These are phyloP conservation scores for Xiphorhynchus erythropygius DNA, from an alignment of 2,797 vertebrate genomes.

Conservation along the genomic window DNA sequence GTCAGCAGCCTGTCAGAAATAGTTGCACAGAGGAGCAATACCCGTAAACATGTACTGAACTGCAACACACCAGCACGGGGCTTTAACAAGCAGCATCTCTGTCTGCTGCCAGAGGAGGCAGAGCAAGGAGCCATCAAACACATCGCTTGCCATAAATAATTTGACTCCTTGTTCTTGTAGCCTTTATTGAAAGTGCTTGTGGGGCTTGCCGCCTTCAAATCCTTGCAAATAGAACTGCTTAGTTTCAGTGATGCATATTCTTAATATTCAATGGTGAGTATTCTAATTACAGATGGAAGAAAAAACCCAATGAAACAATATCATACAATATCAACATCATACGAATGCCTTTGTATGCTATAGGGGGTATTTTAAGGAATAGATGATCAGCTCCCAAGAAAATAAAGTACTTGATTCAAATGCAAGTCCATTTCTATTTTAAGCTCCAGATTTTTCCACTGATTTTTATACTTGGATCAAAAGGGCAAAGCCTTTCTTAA, in stretches of 20 bases:
- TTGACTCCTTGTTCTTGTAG: not conserved
- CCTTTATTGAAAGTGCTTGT: not conserved
- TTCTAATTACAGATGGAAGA: not conserved
- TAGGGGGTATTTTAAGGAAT: rapidly evolving
- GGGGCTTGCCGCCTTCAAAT: not conserved
- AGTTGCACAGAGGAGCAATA: not conserved
- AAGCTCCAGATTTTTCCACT: not conserved
- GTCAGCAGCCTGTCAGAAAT: not conserved
- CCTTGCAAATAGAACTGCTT: not conserved
- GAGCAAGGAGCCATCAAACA: not conserved
- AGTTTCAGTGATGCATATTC: not conserved
- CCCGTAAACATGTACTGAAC: not conserved
- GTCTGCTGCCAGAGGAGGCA: not conserved
- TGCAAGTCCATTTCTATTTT: not conserved
- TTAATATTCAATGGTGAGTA: not conserved
- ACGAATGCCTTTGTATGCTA: not conserved
- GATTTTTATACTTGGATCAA: not conserved
- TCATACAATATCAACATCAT: not conserved
- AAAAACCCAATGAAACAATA: not conserved
- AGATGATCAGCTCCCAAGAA: not conserved
- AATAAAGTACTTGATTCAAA: not conserved
- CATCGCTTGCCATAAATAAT: not conserved
- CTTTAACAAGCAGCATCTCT: not conserved
- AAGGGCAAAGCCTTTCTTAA: not conserved
- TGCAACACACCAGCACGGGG: not conserved